Evolutionary conservation across 2,113 vertebrate genomes (phyloP), one percentile per base, ranked within the genome.

Genomic region (Ibidorhyncha struthersii): DNA sequence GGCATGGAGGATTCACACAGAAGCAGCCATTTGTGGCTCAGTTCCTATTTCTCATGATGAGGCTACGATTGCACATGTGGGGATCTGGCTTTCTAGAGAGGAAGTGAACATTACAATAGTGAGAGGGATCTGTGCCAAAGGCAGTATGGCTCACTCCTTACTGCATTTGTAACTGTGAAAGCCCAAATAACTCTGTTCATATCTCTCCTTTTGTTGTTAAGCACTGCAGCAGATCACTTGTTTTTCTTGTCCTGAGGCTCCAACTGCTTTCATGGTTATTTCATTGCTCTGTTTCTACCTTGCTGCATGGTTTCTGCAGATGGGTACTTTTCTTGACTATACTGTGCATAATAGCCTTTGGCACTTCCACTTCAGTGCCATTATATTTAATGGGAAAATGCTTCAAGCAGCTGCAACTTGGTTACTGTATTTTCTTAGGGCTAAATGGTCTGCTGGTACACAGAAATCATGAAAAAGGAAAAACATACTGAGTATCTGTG

Each of bases 241-340:
- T 92, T 92, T 93, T 95, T 86, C 81, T 95, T 89, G 78, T 95
- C 90, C 85, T 91, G 69, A 88, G 96, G 92, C 87, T 96, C 62
- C 89, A 80, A 49, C 73, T 90, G 67, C 23, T 80, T 95, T 96
- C 82, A 95, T 72, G 63, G 59, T 79, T 94, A 79, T 97, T 96
- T 95, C 89, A 93, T 82, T 85, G 76, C 76, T 93, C 82, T 90
- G 34, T 92, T 95, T 95, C 81, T 90, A 95, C 95, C 92, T 96
- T 97, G 92, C 40, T 90, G 69, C 92, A 72, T 53, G 34, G n/a
- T 93, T 90, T 91, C 83, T 88, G 76, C 91, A 96, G 76, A 95
- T 95, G 83, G 23, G n/a, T 93, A 79, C 62, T 93, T 91, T 94
- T 69, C 83, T 93, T 90, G 67, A 82, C 89, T 93, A 6, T 55